Evolutionary conservation across 2,797 vertebrate genomes (phyloP), one percentile per base, ranked within the genome.

Genomic region (Loriculus beryllinus): DNA sequence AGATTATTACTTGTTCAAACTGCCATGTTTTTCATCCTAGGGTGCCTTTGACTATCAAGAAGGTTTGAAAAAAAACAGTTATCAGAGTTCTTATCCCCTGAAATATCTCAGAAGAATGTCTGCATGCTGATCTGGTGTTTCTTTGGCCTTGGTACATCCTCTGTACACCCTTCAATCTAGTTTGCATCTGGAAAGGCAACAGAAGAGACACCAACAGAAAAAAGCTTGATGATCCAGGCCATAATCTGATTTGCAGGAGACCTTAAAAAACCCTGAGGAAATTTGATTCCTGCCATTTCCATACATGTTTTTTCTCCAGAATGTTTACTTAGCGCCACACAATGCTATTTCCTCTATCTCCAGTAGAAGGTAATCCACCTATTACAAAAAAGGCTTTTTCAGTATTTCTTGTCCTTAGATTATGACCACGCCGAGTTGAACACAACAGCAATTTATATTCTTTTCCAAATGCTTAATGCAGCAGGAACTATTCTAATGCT

Each of bases 331-430:
- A 60, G 56, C 49, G 69, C 47, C 54, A 82, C 79, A 76, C 75
- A 85, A 70, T 48, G 47, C 67, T 70, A 74, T 92, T 93, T 74
- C 78, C 65, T 82, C 4, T 48, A 82, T 56, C 81, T 85, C 48
- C 63, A 89, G 52, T 33, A 88, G 35, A 94, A 95, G 39, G 88
- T 42, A 74, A 77, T 74, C 37, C 51, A 83, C 69, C 68, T 83
- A 80, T 92, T n/a, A 40, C 2, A 14, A 42, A 62, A 93, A 76
- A 84, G 60, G 25, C 9, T 25, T 79, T 82, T 83, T 90, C 82
- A 56, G 23, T 60, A 86, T 91, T 91, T 92, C 80, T 87, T 82
- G 88, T 93, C 69, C 88, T 86, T 88, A 51, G 65, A 69, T 59
- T 57, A 70, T 7, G 5, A 67, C 25, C 21, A 35, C 33, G 15